Evolutionary conservation across 2,888 invertebrate species (phyloP), one percentile per base, ranked within the genome.

Genomic region (Melangyna quadrimaculata): DNA sequence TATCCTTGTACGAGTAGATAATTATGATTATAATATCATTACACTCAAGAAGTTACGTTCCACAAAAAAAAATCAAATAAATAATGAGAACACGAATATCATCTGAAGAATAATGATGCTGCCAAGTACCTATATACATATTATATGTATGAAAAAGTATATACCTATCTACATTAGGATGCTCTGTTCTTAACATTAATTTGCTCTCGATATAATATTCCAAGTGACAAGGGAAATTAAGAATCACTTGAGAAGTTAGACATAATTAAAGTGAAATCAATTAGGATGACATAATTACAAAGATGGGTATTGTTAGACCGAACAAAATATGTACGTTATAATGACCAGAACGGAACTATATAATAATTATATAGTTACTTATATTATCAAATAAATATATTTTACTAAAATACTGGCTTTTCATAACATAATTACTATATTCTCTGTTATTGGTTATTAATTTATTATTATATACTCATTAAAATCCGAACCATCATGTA

Each of bases 21-120:
- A n/a, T n/a, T n/a, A 45, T 35, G 24, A 45, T 45, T 45, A 45
- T 45, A 45, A 65, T 45, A 19, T 45, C 63, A 65, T 65, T 63
- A 63, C 17, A 6, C 27, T n/a, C n/a, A n/a, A n/a, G n/a, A 59
- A 59, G 59, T 63, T 63, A n/a, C 43, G 10, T 43, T 43, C 6
- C 24, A 63, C 17, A 63, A 40, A 61, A 61, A 43, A 63, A 17
- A 40, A 45, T 65, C 29, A 45, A 14, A 32, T n/a, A n/a, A n/a
- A n/a, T n/a, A 45, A 65, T 65, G 63, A 63, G 43, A n/a, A 43
- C 17, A 59, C 22, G 22, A 27, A 29, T 29, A 55, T 55, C 9
- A 59, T 24, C 24, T 27, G 10, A 29, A 10, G 14, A 19, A 12
- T 57, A 17, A 51, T 19, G 57, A 22, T 59, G 59, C 19, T 19